These are phyloP conservation scores for Lottia scabra DNA, from an alignment of 2,888 invertebrate genomes.

Conservation along the genomic window DNA sequence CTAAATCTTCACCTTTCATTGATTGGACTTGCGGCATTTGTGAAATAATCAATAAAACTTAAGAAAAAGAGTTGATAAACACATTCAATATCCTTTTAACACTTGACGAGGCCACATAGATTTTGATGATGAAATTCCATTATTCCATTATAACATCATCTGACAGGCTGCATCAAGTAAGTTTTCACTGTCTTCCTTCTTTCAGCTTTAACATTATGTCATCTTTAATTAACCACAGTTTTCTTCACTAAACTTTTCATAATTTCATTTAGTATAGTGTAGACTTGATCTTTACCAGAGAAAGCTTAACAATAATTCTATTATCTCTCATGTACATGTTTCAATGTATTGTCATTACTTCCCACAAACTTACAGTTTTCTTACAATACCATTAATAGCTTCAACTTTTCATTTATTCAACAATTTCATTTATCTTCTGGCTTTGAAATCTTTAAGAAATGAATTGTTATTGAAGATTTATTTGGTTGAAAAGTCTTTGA, in stretches of 20 bases:
- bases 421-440: too few relatives aligned
- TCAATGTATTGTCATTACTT: too few relatives aligned
- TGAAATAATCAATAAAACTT: slow-evolving; percentile 7
- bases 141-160: slow-evolving; percentile 5
- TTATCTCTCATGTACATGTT: background rate
- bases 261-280: background rate
- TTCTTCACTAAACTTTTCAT: background rate
- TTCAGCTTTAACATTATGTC: slow-evolving; percentile 2
- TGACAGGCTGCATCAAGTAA: slow-evolving; percentile 5
- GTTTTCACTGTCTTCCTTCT: slow-evolving; percentile 2
- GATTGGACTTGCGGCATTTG: slow-evolving; percentile 7
- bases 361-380: too few relatives aligned
- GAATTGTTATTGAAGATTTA: too few relatives aligned
- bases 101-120: slow-evolving; percentile 7
- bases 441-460: too few relatives aligned
- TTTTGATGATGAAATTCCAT: slow-evolving; percentile 7
- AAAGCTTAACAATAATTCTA: slow-evolving; percentile 2
- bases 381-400: too few relatives aligned
- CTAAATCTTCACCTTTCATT: slow-evolving; percentile 7
- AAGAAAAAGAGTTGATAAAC: slow-evolving; percentile 7
- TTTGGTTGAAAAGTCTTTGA: too few relatives aligned
- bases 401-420: too few relatives aligned
- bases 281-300: background rate
- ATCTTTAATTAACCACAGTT: slow-evolving; percentile 5
- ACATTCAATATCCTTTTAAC: slow-evolving; percentile 7